Conservation (phyloP, 2,888 invertebrate genomes). For the Drosophila paramelanica region DNA sequence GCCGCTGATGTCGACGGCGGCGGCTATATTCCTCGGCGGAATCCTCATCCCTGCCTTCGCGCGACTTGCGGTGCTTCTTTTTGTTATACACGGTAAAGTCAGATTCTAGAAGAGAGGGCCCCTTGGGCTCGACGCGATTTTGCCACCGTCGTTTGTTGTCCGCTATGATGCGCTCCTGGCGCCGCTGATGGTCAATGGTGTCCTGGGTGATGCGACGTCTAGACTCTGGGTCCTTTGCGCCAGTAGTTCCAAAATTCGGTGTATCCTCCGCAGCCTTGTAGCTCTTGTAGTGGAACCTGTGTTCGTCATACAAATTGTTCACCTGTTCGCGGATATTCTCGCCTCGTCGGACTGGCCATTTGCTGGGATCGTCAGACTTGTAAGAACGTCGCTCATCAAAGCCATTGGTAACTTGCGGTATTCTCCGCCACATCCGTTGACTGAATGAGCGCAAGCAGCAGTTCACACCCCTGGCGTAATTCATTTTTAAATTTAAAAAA, state of each 20-base stretch:
- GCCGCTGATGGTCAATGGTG: slow-evolving; percentile 38
- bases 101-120: neutral
- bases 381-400: slow-evolving; percentile 21
- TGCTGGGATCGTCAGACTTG: slow-evolving; percentile 8
- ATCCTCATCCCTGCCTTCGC: neutral
- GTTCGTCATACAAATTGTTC: slow-evolving; percentile 11
- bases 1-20: slow-evolving; percentile 24
- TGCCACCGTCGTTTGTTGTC: slow-evolving; percentile 37
- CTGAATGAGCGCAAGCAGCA: slow-evolving; percentile 5
- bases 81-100: too few relatives aligned
- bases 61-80: neutral
- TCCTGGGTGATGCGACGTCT: slow-evolving; percentile 27
- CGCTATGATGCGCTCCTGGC: slow-evolving; percentile 45
- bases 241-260: too few relatives aligned
- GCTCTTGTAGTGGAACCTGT: neutral
- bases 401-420: neutral
- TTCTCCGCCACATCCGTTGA: neutral
- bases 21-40: slow-evolving; percentile 14
- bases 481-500: slow-evolving; percentile 11
- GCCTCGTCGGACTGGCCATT: neutral
- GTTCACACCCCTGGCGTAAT: slow-evolving; percentile 9
- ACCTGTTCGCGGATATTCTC: neutral
- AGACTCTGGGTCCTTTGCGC: slow-evolving; percentile 10
- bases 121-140: slow-evolving; percentile 20
- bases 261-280: too few relatives aligned